Conservation (phyloP, 2,888 invertebrate species). For the Drosophila aldrichi region DNA sequence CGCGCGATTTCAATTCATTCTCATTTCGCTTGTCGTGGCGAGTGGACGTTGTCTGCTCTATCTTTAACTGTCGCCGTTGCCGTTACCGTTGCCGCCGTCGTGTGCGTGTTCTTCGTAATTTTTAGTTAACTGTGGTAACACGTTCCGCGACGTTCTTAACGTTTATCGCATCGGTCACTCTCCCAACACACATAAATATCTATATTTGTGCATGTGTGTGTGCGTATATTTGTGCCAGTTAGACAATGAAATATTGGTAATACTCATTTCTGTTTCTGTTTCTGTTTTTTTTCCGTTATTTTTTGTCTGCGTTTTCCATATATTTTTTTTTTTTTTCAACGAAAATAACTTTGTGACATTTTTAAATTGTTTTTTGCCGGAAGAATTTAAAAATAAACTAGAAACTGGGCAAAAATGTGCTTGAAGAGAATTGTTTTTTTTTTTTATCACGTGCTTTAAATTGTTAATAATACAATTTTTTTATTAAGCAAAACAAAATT, state of each 20-base stretch:
- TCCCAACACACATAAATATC: conserved; percentile 1
- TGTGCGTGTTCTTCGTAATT: conserved; percentile 33
- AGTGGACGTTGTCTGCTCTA: conserved; percentile 48
- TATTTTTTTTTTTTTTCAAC: conserved; percentile 14
- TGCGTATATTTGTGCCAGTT: conserved; percentile 44
- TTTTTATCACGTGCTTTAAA: conserved; percentile 51
- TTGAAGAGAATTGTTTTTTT: conserved; percentile 6
- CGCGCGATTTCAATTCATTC: conserved; percentile 43
- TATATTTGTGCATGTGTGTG: conserved; percentile 1
- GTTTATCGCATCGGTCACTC: conserved; percentile 31
- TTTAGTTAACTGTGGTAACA: conserved; percentile 55
- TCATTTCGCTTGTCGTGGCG: conserved; percentile 59
- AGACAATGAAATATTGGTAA: conserved; percentile 60
- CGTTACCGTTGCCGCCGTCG: conserved; percentile 23
- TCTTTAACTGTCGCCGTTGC: conserved; percentile 18
- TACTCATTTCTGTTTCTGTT: conserved; percentile 27
- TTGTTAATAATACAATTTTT: background rate
- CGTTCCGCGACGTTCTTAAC: conserved; percentile 54
- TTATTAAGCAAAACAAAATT: conserved; percentile 1
- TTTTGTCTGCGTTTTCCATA: conserved; percentile 4
- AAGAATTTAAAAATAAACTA: conserved; percentile 33
- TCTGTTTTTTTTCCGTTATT: conserved; percentile 11
- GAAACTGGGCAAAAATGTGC: conserved; percentile 17
- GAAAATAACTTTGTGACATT: conserved; percentile 45
- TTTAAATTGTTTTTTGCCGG: conserved; percentile 6